A percentile compares a stretch with the other conserved stretches of the same genome.
Conservation (phyloP, 2,888 invertebrate species). For the Proisotoma minuta region DNA sequence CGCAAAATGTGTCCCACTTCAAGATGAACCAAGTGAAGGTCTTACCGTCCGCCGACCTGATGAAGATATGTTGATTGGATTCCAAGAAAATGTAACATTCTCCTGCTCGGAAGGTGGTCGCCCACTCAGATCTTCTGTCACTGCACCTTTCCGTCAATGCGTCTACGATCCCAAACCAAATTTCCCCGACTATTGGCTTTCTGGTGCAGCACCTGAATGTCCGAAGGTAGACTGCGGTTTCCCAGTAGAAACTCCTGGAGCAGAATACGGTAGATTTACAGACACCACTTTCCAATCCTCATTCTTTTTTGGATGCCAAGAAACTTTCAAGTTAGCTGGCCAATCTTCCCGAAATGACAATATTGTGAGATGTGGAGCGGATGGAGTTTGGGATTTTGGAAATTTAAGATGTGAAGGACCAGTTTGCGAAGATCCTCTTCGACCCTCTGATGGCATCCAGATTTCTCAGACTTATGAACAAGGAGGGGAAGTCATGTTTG, state of each 20-base stretch:
- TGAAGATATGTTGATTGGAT: constrained; percentile 76
- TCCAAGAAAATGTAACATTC: constrained; percentile 83
- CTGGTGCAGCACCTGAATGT: constrained; percentile 78
- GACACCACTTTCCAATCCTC: constrained; percentile 89
- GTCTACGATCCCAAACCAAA: constrained; percentile 91
- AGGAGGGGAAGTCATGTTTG: constrained; percentile 84
- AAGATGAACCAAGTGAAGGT: constrained; percentile 83
- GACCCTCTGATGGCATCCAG: constrained; percentile 87
- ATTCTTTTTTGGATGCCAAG: constrained; percentile 93
- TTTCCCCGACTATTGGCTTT: constrained; percentile 84
- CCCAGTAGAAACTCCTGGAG: constrained; percentile 86
- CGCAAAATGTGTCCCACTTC: constrained; percentile 83
- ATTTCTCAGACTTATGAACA: constrained; percentile 62
- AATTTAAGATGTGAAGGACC: constrained; percentile 93
- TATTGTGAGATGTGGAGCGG: constrained; percentile 83
- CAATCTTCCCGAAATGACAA: constrained; percentile 88
- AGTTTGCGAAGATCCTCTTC: constrained; percentile 91
- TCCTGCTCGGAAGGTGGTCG: constrained; percentile 73
- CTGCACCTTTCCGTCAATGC: constrained; percentile 84
- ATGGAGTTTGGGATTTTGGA: constrained; percentile 96
- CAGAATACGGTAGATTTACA: constrained; percentile 80
- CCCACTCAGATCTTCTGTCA: constrained; percentile 71
- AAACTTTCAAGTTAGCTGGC: constrained; percentile 88
- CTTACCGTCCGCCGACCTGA: constrained; percentile 71
- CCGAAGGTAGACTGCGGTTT: constrained; percentile 86